Percentiles rank a stretch among this genome's conserved stretches.
These are phyloP conservation scores for Noturus placidus DNA, from an alignment of 2,113 vertebrate genomes.

Conservation along the genomic window DNA sequence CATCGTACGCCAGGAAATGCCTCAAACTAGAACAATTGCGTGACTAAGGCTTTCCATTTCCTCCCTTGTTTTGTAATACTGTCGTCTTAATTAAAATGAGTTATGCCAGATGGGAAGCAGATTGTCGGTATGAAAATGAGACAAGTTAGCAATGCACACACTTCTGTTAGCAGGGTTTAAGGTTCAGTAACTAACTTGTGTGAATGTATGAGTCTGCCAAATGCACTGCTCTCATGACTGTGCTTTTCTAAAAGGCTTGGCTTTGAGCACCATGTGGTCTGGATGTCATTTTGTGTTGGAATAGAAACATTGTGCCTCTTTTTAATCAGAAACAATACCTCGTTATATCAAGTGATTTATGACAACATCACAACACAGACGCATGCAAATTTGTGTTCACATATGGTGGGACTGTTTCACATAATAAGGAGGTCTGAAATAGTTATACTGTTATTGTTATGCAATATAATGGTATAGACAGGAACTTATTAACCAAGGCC, in stretches of 20 bases:
- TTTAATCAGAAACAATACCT: constrained; percentile 1
- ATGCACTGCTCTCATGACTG: constrained; percentile 1
- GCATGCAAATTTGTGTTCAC: constrained; percentile 3
- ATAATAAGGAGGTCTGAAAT: constrained; percentile 11
- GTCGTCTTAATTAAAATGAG: constrained; percentile 62
- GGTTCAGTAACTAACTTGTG: constrained; percentile 40
- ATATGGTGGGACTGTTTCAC: neutral
- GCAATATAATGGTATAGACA: neutral
- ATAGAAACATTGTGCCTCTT: neutral
- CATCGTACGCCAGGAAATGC: constrained; percentile 48
- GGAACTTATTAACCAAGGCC: neutral
- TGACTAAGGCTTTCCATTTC: constrained; percentile 41
- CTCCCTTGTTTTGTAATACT: constrained; percentile 48
- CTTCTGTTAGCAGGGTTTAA: constrained; percentile 49
- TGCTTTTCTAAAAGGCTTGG: constrained; percentile 12
- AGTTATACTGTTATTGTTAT: neutral
- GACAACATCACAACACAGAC: neutral
- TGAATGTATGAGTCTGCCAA: constrained; percentile 3
- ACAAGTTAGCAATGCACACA: constrained; percentile 57
- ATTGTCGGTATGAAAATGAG: constrained; percentile 59
- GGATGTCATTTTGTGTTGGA: neutral
- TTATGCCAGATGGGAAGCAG: constrained; percentile 64
- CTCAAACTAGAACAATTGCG: constrained; percentile 39
- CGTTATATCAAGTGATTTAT: neutral
- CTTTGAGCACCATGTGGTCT: constrained; percentile 28